phyloP scores from a whole-genome alignment of 2,113 vertebrate genomes.

The Donacobius atricapilla region DNA sequence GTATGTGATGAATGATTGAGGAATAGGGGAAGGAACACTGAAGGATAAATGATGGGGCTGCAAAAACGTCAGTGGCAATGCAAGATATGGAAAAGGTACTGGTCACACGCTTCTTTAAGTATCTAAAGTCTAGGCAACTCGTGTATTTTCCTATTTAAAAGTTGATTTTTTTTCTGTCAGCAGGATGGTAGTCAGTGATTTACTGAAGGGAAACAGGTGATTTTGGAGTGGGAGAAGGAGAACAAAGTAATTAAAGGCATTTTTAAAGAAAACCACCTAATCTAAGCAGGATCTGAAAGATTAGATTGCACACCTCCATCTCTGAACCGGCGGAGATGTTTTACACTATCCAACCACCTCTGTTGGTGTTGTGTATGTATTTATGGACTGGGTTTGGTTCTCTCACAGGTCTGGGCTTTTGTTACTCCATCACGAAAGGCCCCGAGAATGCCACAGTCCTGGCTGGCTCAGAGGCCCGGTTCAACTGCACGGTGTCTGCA shows the following conservation, averaged over 20 bases:
- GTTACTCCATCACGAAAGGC: slow-evolving; percentile 57
- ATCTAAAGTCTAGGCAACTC: not conserved
- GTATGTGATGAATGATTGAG: not conserved
- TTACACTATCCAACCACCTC: not conserved
- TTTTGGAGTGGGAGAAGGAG: not conserved
- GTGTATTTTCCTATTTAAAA: not conserved
- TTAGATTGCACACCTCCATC: not conserved
- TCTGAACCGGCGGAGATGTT: not conserved
- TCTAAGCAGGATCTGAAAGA: not conserved
- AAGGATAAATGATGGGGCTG: not conserved
- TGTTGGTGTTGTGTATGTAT: not conserved
- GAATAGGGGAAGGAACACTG: not conserved
- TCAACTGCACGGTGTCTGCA: slow-evolving; percentile 77
- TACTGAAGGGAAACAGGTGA: not conserved
- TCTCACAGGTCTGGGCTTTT: slow-evolving; percentile 48
- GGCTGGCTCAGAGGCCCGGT: slow-evolving; percentile 71
- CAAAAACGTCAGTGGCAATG: not conserved
- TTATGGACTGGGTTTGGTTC: not conserved
- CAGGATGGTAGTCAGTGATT: not conserved
- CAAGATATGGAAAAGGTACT: not conserved
- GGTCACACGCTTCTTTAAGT: not conserved
- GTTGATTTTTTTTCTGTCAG: not conserved
- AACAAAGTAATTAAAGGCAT: not conserved
- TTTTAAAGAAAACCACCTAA: not conserved
- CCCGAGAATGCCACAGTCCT: slow-evolving; percentile 73